Evolutionary conservation across 92 coral and sea anemone species (phyloP).

Genomic region (Bergia sp.): DNA sequence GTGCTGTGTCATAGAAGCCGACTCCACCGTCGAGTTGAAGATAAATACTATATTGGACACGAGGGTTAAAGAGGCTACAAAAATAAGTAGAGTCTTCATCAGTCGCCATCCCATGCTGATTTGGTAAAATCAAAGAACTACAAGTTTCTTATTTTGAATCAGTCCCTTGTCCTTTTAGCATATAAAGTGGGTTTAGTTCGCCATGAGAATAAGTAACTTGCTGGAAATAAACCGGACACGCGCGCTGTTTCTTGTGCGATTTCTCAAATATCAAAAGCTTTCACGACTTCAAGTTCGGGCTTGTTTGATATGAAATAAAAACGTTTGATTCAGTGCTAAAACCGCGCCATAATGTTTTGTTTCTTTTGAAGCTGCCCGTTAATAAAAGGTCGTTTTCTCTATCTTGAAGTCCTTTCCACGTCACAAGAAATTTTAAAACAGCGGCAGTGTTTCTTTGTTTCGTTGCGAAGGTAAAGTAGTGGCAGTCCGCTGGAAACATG

Average conservation of each 20-base stretch:
- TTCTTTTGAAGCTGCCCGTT: not conserved
- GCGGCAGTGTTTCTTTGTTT: not conserved
- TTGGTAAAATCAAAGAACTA: too few species aligned
- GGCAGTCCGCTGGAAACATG: not conserved
- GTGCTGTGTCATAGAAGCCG: not conserved
- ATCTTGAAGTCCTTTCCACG: not conserved
- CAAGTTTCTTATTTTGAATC: not conserved
- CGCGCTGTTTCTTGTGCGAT: not conserved
- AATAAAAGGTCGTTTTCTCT: not conserved
- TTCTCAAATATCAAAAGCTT: too few species aligned
- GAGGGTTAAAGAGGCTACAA: not conserved
- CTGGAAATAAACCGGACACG: not conserved
- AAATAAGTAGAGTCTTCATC: not conserved
- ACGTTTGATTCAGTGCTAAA: not conserved
- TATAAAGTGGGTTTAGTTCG: not conserved
- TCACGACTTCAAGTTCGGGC: not conserved
- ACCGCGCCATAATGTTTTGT: not conserved
- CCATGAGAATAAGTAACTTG: not conserved
- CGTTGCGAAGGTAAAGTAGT: not conserved
- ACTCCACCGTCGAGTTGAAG: not conserved
- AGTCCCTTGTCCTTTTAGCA: not conserved
- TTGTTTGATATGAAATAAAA: not conserved
- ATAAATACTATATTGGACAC: constrained; percentile 13
- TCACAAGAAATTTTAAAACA: not conserved
- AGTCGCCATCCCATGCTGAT: constrained; percentile 8